Conservation (phyloP, 2,113 vertebrate genomes). For the Calonectris borealis region DNA sequence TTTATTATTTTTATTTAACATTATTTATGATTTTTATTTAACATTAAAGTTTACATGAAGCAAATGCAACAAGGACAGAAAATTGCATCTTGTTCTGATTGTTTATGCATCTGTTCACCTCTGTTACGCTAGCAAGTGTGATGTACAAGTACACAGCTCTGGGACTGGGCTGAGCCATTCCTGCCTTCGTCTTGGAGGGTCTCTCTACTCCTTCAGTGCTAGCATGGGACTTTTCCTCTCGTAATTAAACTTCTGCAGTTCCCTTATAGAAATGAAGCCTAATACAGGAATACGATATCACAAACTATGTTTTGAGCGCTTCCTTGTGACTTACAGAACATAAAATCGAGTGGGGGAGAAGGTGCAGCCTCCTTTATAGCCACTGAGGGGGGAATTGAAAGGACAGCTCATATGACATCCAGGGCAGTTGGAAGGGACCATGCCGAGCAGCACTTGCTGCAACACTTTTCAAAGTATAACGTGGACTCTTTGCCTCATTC, state of each 20-base stretch:
- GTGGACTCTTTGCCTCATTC: background rate
- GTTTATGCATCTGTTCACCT: background rate
- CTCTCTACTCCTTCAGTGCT: background rate
- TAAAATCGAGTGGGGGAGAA: background rate
- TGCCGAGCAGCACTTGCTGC: background rate
- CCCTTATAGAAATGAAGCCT: background rate
- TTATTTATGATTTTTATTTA: background rate
- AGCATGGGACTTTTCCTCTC: background rate
- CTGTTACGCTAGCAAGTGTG: rapidly evolving
- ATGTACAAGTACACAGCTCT: rapidly evolving
- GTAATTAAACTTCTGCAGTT: background rate
- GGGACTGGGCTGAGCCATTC: background rate
- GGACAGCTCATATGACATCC: background rate
- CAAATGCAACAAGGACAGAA: background rate
- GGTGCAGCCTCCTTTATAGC: background rate
- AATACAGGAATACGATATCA: background rate
- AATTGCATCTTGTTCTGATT: background rate
- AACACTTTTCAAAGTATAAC: background rate
- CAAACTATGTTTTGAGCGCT: background rate
- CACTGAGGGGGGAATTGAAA: background rate
- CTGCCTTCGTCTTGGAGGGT: background rate
- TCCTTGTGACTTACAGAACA: background rate
- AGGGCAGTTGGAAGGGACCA: background rate
- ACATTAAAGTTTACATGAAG: background rate
- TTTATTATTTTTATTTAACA: background rate